phyloP scores from a whole-genome alignment of 2,113 vertebrate genomes.

The Halcyon malimbica region DNA sequence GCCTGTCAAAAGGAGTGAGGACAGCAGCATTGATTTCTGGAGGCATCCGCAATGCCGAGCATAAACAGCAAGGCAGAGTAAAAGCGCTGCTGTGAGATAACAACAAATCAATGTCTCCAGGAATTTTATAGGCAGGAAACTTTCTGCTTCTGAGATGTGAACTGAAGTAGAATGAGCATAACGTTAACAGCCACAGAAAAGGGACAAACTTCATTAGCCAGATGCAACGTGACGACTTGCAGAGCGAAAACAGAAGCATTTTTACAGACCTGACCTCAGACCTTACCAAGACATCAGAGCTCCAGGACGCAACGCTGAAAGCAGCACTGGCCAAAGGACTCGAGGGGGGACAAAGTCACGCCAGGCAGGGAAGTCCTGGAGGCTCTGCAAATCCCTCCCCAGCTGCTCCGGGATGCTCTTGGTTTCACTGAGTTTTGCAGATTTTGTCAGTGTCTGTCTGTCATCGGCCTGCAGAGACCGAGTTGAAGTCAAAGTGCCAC shows the following conservation, averaged over 20 bases:
- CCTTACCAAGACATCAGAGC: background rate
- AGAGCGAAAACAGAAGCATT: rapidly evolving
- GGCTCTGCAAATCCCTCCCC: background rate
- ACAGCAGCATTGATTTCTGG: background rate
- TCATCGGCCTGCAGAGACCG: rapidly evolving
- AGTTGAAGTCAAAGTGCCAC: rapidly evolving
- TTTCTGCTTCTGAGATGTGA: background rate
- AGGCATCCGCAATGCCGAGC: background rate
- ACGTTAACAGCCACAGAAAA: background rate
- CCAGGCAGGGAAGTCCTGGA: background rate
- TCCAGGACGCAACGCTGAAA: background rate
- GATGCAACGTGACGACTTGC: rapidly evolving
- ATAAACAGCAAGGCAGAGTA: background rate
- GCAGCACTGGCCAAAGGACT: background rate
- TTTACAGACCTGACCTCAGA: rapidly evolving
- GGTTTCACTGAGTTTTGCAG: background rate
- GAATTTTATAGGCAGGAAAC: background rate
- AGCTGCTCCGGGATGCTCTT: no score
- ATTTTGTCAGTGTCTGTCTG: background rate
- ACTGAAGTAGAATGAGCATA: background rate
- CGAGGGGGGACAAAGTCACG: rapidly evolving
- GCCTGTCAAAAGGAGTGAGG: background rate
- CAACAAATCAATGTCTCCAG: background rate
- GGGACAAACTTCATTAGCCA: background rate
- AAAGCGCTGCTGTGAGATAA: background rate